Percentiles rank a stretch among this genome's conserved stretches.
Conservation (phyloP, 2,797 vertebrate genomes). For the Sebastiscus tertius region DNA sequence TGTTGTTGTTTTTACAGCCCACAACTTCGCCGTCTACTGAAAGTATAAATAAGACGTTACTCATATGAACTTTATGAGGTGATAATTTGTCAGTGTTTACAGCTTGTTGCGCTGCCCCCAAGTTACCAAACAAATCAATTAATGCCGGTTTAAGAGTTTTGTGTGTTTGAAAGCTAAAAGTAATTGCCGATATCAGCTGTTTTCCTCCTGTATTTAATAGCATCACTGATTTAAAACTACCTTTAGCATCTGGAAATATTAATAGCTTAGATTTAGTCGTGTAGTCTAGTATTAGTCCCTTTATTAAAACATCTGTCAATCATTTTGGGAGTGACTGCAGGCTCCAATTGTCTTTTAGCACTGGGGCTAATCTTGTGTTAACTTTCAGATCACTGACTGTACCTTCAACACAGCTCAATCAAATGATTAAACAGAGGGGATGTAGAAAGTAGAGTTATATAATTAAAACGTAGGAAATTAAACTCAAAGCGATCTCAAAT, state of each 20-base stretch:
- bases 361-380: conserved; percentile 14
- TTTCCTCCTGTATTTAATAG: not conserved
- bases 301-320: conserved; percentile 18
- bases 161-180: not conserved
- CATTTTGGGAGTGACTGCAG: not conserved
- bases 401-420: not conserved
- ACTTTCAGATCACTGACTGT: conserved; percentile 24
- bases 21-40: not conserved
- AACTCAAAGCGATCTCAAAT: conserved; percentile 15
- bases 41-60: not conserved
- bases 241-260: not conserved
- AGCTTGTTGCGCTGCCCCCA: not conserved
- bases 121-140: not conserved
- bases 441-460: not conserved
- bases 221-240: not conserved
- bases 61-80: not conserved
- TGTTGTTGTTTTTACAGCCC: not conserved
- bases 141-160: not conserved
- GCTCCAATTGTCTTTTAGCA: not conserved
- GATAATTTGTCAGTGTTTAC: not conserved
- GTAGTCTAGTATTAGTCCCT: not conserved
- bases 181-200: not conserved
- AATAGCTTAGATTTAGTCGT: not conserved
- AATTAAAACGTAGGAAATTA: conserved; percentile 32
- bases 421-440: conserved; percentile 13